Conservation (phyloP, 2,113 vertebrate genomes). For the Amia ocellicauda region DNA sequence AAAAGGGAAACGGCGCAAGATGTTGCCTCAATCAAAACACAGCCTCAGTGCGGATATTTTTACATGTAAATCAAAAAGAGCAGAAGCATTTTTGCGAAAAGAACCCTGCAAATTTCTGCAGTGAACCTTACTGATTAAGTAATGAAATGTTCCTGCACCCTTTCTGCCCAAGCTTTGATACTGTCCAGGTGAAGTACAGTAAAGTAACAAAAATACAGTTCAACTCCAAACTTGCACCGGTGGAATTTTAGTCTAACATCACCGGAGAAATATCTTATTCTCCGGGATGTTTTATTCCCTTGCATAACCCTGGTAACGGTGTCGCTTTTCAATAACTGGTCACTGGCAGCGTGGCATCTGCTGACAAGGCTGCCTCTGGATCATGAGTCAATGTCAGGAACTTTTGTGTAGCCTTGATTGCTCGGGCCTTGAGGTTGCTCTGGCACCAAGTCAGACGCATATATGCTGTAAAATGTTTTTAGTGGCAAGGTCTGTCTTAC, state of each 20-base stretch:
- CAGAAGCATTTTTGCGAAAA: too few species aligned
- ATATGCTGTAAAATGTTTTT: conserved; percentile 13
- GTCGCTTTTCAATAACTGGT: not conserved
- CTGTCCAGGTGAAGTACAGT: too few species aligned
- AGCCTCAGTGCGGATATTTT: not conserved
- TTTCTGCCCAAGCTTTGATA: too few species aligned
- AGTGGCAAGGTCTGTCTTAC: conserved; percentile 29
- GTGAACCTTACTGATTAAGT: too few species aligned
- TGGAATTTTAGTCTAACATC: conserved; percentile 11
- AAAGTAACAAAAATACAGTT: not conserved
- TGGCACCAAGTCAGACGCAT: conserved; percentile 7
- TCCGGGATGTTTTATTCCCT: not conserved
- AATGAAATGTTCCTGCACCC: too few species aligned
- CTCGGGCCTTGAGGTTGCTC: conserved; percentile 16
- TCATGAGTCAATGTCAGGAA: conserved; percentile 16
- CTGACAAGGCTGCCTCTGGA: conserved; percentile 14
- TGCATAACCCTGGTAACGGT: not conserved
- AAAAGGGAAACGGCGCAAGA: not conserved
- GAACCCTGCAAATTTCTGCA: too few species aligned
- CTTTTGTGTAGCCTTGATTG: conserved; percentile 21
- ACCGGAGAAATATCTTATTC: not conserved
- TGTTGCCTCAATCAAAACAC: not conserved
- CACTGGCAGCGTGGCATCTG: conserved; percentile 14
- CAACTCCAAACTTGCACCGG: not conserved
- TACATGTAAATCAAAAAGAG: too few species aligned